Percentiles rank a stretch among this genome's conserved stretches.
Evolutionary conservation across 2,797 vertebrate genomes (phyloP).

Genomic region (Thripadectes ignobilis): DNA sequence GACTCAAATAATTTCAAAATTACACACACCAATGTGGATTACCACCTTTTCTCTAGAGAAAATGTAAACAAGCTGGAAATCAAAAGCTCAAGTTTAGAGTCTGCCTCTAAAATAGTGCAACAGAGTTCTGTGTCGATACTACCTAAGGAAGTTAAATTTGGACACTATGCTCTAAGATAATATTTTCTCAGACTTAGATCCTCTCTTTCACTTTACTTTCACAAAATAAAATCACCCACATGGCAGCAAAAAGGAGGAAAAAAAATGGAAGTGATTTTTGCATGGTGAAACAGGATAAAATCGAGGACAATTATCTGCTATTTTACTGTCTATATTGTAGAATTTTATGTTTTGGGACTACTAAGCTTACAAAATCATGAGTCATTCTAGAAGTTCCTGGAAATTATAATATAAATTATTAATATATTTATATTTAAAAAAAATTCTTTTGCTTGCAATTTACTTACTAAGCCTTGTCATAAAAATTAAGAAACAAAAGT

Average conservation of each 20-base stretch:
- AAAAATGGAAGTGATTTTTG: not conserved
- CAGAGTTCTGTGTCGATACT: not conserved
- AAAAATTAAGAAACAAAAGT: slow-evolving; percentile 39
- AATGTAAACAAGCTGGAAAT: not conserved
- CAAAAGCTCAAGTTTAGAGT: not conserved
- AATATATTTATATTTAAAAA: slow-evolving; percentile 11
- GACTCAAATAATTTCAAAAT: not conserved
- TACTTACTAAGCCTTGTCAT: not conserved
- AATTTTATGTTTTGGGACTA: not conserved
- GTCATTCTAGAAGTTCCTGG: slow-evolving; percentile 27
- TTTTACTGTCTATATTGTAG: not conserved
- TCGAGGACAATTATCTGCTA: not conserved
- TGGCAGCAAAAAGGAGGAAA: not conserved
- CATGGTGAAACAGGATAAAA: not conserved
- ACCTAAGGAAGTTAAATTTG: not conserved
- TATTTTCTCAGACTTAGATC: not conserved
- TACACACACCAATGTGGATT: not conserved
- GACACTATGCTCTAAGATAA: not conserved
- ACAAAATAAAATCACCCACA: not conserved
- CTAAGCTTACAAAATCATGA: not conserved
- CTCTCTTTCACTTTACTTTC: not conserved
- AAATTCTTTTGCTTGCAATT: not conserved
- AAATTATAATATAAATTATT: slow-evolving; percentile 2
- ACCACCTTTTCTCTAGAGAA: not conserved
- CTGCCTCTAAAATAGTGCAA: not conserved